These are phyloP conservation scores for Coendou prehensilis DNA, from an alignment of 2,797 vertebrate genomes.

Conservation along the genomic window DNA sequence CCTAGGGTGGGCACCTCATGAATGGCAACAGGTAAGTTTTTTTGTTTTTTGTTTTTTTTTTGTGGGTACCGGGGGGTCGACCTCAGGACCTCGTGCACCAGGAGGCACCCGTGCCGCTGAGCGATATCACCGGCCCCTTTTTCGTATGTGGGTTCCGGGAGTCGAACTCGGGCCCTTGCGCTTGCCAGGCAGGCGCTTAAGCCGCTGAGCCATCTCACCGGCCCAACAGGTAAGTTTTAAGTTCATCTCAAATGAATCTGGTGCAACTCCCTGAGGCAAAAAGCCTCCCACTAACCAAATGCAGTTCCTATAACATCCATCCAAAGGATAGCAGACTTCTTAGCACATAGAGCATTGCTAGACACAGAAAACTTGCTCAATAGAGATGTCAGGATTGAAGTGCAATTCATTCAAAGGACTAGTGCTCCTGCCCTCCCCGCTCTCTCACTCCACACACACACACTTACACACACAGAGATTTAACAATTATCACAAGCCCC, in stretches of 20 bases:
- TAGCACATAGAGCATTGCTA: background rate
- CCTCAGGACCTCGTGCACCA: too few species aligned
- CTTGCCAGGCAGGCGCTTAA: too few species aligned
- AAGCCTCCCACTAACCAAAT: background rate
- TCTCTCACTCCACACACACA: background rate
- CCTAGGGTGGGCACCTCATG: too few species aligned
- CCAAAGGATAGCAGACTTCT: background rate
- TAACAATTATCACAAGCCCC: background rate
- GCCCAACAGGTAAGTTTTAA: background rate
- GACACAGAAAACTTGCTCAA: constrained; percentile 10
- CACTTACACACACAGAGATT: background rate
- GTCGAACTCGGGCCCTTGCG: too few species aligned
- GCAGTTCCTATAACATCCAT: background rate
- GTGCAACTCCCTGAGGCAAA: background rate
- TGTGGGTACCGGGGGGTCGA: too few species aligned
- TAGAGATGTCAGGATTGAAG: background rate
- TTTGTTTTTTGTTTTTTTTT: too few species aligned
- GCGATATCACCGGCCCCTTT: too few species aligned
- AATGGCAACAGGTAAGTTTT: background rate
- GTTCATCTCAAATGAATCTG: background rate
- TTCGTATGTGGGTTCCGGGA: too few species aligned
- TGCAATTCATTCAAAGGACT: background rate
- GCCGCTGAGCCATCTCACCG: too few species aligned
- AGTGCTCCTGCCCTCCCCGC: background rate
- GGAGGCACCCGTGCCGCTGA: too few species aligned